Conservation (phyloP, 2,113 vertebrate species). For the Hemiscyllium ocellatum region DNA sequence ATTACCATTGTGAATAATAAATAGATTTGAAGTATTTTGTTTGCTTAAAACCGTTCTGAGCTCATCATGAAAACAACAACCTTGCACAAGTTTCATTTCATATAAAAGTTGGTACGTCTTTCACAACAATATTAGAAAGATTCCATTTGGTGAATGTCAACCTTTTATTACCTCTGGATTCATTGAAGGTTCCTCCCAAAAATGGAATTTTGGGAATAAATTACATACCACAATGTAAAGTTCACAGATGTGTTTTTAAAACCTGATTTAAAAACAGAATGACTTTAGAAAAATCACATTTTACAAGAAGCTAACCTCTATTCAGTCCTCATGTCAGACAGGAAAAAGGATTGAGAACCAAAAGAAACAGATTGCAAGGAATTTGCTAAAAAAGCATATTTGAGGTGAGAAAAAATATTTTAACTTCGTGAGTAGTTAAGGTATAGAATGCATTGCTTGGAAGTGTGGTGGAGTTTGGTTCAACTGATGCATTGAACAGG, state of each 20-base stretch:
- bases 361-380: no score
- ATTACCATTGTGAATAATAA: not conserved
- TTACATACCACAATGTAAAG: not conserved
- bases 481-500: no score
- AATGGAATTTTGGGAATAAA: not conserved
- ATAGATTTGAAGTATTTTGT: not conserved
- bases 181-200: not conserved
- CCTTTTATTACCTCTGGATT: not conserved
- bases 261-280: not conserved
- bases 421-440: no score
- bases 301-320: not conserved
- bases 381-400: no score
- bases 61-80: not conserved
- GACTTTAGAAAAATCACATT: not conserved
- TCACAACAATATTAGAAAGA: not conserved
- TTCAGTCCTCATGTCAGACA: not conserved
- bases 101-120: not conserved
- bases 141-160: not conserved
- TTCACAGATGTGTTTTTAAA: not conserved
- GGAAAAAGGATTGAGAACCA: no score
- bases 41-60: not conserved
- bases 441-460: no score
- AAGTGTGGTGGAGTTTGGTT: no score
- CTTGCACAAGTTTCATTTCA: not conserved
- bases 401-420: no score